Conservation (phyloP, 1,140 invertebrate genomes). For the Ceratosolen fusciceps region DNA sequence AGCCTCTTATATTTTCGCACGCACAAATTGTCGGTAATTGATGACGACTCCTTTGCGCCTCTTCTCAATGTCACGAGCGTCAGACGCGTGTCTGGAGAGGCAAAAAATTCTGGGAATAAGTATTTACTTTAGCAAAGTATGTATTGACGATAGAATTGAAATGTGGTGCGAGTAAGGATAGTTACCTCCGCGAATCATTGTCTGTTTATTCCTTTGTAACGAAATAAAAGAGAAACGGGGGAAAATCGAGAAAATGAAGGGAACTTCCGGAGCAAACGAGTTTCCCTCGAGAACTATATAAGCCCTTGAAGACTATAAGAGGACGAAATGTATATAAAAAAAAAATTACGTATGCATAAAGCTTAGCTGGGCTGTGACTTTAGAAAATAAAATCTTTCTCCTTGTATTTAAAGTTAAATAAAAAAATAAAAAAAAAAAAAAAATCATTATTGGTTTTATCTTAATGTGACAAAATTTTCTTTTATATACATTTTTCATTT, state of each 20-base stretch:
- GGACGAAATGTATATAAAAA: constrained; percentile 5
- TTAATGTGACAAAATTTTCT: not conserved
- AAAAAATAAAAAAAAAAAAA: too few relatives aligned
- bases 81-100: too few relatives aligned
- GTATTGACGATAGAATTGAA: constrained; percentile 15
- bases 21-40: too few relatives aligned
- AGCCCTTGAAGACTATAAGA: constrained; percentile 4
- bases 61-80: too few relatives aligned
- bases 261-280: not conserved
- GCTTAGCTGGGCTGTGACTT: not conserved
- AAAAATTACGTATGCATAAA: not conserved
- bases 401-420: not conserved
- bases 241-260: not conserved
- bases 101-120: too few relatives aligned
- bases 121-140: not conserved
- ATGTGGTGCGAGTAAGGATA: not conserved
- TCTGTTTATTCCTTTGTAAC: constrained; percentile 35
- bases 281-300: constrained; percentile 6
- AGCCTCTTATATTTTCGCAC: too few relatives aligned
- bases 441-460: too few relatives aligned
- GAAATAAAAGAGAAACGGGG: not conserved
- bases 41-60: too few relatives aligned
- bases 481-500: not conserved
- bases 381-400: not conserved
- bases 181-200: constrained; percentile 2